A percentile compares a stretch with the other conserved stretches of the same genome.
Conservation (phyloP, 2,797 vertebrate genomes). For the Chloroceryle amazona region DNA sequence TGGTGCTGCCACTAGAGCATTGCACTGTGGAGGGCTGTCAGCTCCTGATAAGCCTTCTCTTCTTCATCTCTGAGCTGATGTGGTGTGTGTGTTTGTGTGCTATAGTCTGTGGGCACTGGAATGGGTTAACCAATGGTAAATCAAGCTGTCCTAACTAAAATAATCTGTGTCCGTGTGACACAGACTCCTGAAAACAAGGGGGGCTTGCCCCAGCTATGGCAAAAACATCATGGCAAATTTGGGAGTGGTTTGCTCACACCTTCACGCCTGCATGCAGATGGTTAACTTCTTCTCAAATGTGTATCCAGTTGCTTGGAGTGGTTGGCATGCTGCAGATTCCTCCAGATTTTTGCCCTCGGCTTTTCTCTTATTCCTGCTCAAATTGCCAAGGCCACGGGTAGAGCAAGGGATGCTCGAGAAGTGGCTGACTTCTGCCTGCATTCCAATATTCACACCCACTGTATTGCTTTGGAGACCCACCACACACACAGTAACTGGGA, state of each 20-base stretch:
- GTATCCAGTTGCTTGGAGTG: neutral
- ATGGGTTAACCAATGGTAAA: neutral
- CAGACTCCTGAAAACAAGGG: neutral
- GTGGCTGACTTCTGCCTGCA: neutral
- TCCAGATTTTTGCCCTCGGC: neutral
- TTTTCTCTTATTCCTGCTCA: neutral
- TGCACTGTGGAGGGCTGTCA: neutral
- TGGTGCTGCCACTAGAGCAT: neutral
- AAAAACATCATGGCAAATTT: neutral
- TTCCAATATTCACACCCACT: neutral
- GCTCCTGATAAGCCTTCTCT: conserved; percentile 28
- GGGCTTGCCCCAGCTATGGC: neutral
- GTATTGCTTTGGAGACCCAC: neutral
- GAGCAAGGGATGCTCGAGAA: neutral
- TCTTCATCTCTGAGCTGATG: neutral
- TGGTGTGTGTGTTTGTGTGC: neutral
- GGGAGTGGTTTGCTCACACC: neutral
- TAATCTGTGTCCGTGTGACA: neutral
- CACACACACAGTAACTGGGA: rapidly evolving
- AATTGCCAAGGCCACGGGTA: neutral
- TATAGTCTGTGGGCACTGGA: neutral
- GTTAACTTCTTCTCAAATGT: neutral
- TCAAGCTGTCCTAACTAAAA: neutral
- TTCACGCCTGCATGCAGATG: rapidly evolving
- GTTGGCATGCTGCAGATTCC: neutral